Conservation (phyloP, 2,797 vertebrate species). For the Rhinoraja longicauda region DNA sequence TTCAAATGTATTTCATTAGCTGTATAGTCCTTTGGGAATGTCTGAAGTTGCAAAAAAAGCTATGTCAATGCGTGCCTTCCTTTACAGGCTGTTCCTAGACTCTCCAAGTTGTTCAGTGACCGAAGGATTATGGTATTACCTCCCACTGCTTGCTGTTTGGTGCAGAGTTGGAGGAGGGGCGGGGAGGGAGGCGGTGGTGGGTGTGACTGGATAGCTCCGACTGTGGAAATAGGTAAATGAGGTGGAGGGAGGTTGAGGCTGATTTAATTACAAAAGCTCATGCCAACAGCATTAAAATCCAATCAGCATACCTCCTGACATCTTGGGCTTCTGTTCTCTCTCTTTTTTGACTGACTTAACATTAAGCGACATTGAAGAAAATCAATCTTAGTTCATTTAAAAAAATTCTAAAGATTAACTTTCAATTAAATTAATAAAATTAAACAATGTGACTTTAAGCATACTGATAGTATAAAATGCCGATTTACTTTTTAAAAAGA, state of each 20-base stretch:
- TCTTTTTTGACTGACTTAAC: not conserved
- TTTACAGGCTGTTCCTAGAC: not conserved
- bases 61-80: not conserved
- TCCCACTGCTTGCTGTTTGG: not conserved
- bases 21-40: too few relatives aligned
- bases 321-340: not conserved
- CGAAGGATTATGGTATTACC: not conserved
- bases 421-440: not conserved
- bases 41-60: too few relatives aligned
- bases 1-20: too few relatives aligned
- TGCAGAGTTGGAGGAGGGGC: too few relatives aligned
- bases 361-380: not conserved
- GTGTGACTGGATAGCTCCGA: too few relatives aligned
- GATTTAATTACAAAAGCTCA: not conserved
- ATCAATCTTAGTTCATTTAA: not conserved
- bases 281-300: not conserved
- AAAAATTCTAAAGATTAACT: not conserved
- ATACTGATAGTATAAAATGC: not conserved
- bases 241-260: not conserved
- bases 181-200: not conserved
- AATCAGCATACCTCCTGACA: not conserved
- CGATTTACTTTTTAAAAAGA: not conserved
- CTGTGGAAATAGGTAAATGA: not conserved
- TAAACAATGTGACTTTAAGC: not conserved
- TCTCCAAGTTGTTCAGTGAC: not conserved